Evolutionary conservation across 1,140 invertebrate species (phyloP), one percentile per base, ranked within the genome.

Genomic region (Drosophila punjabiensis): DNA sequence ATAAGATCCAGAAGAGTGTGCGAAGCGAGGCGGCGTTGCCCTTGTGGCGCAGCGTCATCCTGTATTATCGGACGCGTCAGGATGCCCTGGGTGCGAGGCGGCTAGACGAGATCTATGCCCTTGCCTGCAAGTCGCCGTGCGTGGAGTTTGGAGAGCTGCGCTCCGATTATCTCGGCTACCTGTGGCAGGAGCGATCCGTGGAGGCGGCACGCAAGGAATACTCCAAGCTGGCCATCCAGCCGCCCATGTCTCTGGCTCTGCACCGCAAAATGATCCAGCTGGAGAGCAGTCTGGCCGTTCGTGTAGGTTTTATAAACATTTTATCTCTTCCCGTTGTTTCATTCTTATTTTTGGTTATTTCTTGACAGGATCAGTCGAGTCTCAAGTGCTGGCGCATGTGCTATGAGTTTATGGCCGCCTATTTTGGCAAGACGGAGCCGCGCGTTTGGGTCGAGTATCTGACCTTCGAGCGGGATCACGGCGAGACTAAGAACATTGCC

Each of bases 391-490:
- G 80, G 71, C 82, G 92, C 16, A 76, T 82, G 63, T 93, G 90
- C 43, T 90, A 87, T 35, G 92, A 93, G 63, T 83, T 90, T 14
- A 88, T 88, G 75, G 65, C 76, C 6, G 60, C 67, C 10, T 83
- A 87, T 18, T 93, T 93, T 69, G 92, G 92, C 30, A 91, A 91
- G 48, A 71, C 64, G 0, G 79, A 87, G 6, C 82, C 90, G 1
- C 77, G 74, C 4, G 76, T 93, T 37, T 93, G 92, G 92, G 60
- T 93, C 9, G 86, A 93, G 33, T 92, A 84, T 45, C 77, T 93
- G 5, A 60, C 76, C n/a, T 93, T 93, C 33, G 92, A 93, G 64
- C 79, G 92, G 32, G 90, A 91, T 47, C 63, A 82, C 47, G 92
- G 92, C 24, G 84, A 93, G n/a, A 61, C 58, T 1, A 91, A 93